phyloP scores from a whole-genome alignment of 2,797 vertebrate species.

The Thunnus albacares region DNA sequence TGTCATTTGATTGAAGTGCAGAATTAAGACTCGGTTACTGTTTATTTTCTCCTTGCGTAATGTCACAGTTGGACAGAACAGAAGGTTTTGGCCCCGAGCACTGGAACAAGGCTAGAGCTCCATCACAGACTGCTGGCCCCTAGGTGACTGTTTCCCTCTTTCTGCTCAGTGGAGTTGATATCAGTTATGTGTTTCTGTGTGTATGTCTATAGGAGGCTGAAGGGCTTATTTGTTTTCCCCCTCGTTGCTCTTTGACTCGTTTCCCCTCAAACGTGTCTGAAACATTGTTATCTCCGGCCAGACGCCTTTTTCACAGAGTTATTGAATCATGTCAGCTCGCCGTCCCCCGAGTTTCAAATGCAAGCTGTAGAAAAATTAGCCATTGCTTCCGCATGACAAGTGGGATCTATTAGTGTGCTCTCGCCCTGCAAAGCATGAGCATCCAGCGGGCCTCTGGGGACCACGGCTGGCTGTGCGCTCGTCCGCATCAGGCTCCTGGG shows the following conservation, averaged over 20 bases:
- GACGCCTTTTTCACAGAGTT: constrained; percentile 79
- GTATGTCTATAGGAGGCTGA: constrained; percentile 72
- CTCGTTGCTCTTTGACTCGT: constrained; percentile 82
- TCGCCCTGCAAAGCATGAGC: constrained; percentile 80
- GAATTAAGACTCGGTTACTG: constrained; percentile 64
- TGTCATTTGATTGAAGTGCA: constrained; percentile 67
- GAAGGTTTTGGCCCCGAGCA: constrained; percentile 62
- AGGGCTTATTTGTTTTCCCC: constrained; percentile 81
- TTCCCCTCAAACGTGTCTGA: constrained; percentile 76
- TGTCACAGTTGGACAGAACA: constrained; percentile 70
- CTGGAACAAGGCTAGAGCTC: constrained; percentile 59
- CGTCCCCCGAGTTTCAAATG: constrained; percentile 82
- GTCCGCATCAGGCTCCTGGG: constrained; percentile 71
- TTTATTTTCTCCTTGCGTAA: constrained; percentile 69
- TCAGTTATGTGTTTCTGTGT: constrained; percentile 70
- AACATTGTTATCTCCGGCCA: constrained; percentile 81
- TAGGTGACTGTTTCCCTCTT: constrained; percentile 69
- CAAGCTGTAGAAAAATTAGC: constrained; percentile 86
- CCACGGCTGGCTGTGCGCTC: constrained; percentile 72
- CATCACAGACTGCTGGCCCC: constrained; percentile 65
- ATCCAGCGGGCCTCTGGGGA: constrained; percentile 75
- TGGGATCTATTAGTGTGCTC: constrained; percentile 87
- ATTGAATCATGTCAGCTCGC: constrained; percentile 82
- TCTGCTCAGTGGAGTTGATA: constrained; percentile 74
- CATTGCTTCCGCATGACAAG: constrained; percentile 86